Base-by-base conservation (phyloP, 2,888 invertebrate species). In the Spodoptera exigua region DNA sequence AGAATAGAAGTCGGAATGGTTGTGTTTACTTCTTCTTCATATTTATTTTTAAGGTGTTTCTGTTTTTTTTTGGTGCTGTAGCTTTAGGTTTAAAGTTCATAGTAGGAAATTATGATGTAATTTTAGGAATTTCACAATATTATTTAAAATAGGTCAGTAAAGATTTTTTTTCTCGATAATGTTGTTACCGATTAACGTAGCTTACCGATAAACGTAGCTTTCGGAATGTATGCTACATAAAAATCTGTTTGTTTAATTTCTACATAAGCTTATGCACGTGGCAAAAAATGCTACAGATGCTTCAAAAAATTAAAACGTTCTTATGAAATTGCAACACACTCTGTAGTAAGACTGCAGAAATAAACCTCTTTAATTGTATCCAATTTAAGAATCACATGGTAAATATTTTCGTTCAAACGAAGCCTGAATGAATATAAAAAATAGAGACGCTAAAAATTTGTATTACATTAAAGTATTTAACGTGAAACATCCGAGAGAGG, bases 341-440 rank as follows among this genome's bases (percentile, higher is more conserved):
- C 27, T 13, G 14, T 18, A 40, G 39, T 40, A 2, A 40, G 14
- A 44, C 9, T 41, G 14, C n/a, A 49, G 32, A 27, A 59, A 44
- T 11, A 13, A 41, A 52, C 18, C 32, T 9, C 32, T 46, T 39
- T 41, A 39, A 64, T 45, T 35, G 18, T n/a, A 47, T 7, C 18
- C 39, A 14, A 37, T 44, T 18, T 21, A 21, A 44, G 27, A 17
- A 12, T 14, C 16, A 34, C 14, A 2, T n/a, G 12, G 16, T 0
- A 49, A 54, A 61, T 18, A 55, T 39, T 34, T 49, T 49, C 27
- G 12, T 54, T 17, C 14, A 11, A 12, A 0, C 27, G 16, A 58
- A 37, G 40, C 17, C n/a, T 59, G 48, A 71, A 70, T 74, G 55
- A 61, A 69, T 56, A 47, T 10, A 49, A 49, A 54, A 61, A 54